Conservation (phyloP, 2,797 vertebrate species). For the Girardinus metallicus region DNA sequence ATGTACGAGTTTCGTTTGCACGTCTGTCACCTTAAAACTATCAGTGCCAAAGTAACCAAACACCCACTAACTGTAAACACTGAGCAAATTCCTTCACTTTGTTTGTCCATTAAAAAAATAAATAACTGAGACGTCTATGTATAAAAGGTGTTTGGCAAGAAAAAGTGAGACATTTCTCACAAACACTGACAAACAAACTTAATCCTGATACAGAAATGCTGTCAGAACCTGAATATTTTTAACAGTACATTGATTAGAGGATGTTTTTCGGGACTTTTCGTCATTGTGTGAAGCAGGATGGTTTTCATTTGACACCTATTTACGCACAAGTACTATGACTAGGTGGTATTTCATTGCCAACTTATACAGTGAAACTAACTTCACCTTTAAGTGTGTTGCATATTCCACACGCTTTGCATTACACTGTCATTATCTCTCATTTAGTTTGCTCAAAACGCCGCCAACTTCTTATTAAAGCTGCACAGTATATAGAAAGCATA, state of each 20-base stretch:
- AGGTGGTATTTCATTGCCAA: background rate
- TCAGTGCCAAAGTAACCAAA: constrained; percentile 12
- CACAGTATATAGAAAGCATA: background rate
- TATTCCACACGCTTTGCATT: background rate
- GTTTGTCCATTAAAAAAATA: background rate
- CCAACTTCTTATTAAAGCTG: background rate
- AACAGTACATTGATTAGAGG: background rate
- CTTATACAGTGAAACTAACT: background rate
- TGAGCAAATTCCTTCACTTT: background rate
- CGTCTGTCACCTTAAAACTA: background rate
- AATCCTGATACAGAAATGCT: background rate
- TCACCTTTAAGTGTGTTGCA: background rate
- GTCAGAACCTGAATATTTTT: background rate
- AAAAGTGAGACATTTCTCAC: background rate
- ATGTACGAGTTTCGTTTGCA: background rate
- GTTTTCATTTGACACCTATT: background rate
- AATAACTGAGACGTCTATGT: background rate
- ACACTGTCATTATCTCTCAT: background rate
- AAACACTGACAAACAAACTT: background rate
- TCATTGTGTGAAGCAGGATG: background rate
- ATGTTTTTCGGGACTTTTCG: background rate
- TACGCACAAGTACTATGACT: background rate
- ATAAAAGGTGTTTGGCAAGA: no score
- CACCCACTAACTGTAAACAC: background rate
- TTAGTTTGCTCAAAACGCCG: background rate